These are phyloP conservation scores for Abrostola triplasia DNA, from an alignment of 2,888 invertebrate genomes.

Conservation along the genomic window DNA sequence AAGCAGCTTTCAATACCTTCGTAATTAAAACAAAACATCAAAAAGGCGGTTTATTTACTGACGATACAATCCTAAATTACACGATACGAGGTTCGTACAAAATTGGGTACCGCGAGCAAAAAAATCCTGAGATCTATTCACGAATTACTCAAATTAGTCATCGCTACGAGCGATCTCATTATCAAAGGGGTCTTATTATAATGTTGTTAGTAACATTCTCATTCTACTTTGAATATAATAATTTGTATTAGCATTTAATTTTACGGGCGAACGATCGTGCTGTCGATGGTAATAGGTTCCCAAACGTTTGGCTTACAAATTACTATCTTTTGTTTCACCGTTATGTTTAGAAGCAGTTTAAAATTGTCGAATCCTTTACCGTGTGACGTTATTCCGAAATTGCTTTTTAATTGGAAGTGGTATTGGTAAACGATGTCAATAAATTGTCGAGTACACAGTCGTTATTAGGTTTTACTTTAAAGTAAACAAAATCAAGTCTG, in stretches of 20 bases:
- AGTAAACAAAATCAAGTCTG: neutral
- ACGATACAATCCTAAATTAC: constrained; percentile 51
- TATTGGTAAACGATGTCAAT: constrained; percentile 42
- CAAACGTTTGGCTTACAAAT: constrained; percentile 69
- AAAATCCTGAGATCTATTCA: constrained; percentile 67
- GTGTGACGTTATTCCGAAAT: constrained; percentile 51
- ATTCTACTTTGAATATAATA: constrained; percentile 80
- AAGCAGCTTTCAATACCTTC: constrained; percentile 46
- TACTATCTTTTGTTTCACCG: constrained; percentile 65
- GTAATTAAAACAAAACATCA: constrained; percentile 59
- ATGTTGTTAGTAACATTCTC: constrained; percentile 82
- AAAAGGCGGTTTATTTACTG: constrained; percentile 59
- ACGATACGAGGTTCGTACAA: constrained; percentile 60
- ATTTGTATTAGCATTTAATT: constrained; percentile 88
- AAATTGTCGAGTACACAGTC: constrained; percentile 18
- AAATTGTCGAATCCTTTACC: constrained; percentile 32
- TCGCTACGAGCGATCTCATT: constrained; percentile 83
- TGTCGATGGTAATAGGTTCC: constrained; percentile 72
- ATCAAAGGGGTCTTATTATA: constrained; percentile 78
- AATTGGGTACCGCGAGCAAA: constrained; percentile 62
- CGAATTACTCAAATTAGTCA: constrained; percentile 77
- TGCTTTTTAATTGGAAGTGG: constrained; percentile 55
- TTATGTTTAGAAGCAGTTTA: constrained; percentile 50
- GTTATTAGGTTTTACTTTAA: constrained; percentile 37
- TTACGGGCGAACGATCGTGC: constrained; percentile 78